Evolutionary conservation across 2,888 invertebrate genomes (phyloP), one percentile per base, ranked within the genome.

Genomic region (Ormyrus pomaceus): DNA sequence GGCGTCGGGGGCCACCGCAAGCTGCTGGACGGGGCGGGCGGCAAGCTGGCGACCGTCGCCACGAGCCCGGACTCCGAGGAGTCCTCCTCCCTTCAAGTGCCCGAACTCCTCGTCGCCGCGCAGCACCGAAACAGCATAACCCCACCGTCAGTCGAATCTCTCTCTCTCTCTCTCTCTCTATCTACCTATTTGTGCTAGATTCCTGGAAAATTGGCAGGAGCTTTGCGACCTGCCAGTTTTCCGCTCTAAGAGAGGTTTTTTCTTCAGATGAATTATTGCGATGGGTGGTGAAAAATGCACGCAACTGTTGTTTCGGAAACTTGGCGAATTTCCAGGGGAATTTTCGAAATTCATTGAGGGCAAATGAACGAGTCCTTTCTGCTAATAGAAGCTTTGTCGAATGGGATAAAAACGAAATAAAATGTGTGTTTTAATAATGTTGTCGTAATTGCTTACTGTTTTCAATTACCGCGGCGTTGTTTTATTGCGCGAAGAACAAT

Each of bases 51-150:
- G n/a, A 73, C 72, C 50, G 81, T 76, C 64, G 55, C 79, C 71
- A 92, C 91, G 89, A 93, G 92, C 87, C 92, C 93, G 83, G 92
- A 92, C 86, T 92, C 92, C 84, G 92, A 92, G 84, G 91, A 91
- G 87, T 89, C 91, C 84, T 89, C 90, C 83, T 85, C 88, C 77
- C 86, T 89, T 84, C 85, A 86, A 85, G 87, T 88, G 84, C 89
- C 88, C 85, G 89, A 85, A 83, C 85, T 85, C 65, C 84, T 79
- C 83, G 85, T 87, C 80, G 87, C 84, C 84, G 86, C 86, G 85
- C 90, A 91, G 86, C 91, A 92, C 85, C 92, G 92, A 87, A 92
- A 92, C 91, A 92, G 92, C 91, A 91, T 92, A 89, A 92, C 92
- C 88, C 89, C 89, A 90, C 91, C 92, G 92, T 92, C 92, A 92